A percentile compares a stretch with the other conserved stretches of the same genome.
Evolutionary conservation across 2,113 vertebrate genomes (phyloP).

Genomic region (Tretioscincus oriximinensis): DNA sequence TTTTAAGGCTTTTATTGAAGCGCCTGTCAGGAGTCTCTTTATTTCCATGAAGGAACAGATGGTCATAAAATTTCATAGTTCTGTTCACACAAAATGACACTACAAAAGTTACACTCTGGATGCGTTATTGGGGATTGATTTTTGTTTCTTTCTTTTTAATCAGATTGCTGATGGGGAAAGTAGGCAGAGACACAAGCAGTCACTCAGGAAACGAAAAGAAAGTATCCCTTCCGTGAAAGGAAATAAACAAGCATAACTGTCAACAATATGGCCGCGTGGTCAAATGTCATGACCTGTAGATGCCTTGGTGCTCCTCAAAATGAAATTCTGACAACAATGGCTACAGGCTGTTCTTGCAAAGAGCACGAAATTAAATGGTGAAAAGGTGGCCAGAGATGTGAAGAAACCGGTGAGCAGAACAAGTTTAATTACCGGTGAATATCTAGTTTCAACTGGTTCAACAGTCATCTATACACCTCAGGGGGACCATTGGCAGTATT

Average conservation of each 20-base stretch:
- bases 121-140: constrained; percentile 4
- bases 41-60: constrained; percentile 47
- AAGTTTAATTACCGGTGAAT: neutral
- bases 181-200: constrained; percentile 9
- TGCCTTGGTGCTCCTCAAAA: neutral
- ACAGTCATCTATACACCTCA: neutral
- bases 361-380: constrained; percentile 23
- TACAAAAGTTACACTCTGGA: constrained; percentile 36
- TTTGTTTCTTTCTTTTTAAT: constrained; percentile 2
- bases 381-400: neutral
- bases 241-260: neutral
- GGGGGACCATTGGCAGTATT: neutral
- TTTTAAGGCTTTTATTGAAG: constrained; percentile 43
- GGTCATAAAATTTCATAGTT: constrained; percentile 36
- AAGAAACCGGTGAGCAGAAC: neutral
- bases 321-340: neutral
- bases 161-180: constrained; percentile 20
- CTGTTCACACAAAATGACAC: constrained; percentile 32
- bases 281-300: neutral
- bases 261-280: neutral
- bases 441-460: neutral
- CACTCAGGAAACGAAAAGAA: neutral
- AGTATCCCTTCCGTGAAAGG: neutral
- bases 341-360: neutral
- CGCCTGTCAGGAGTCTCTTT: constrained; percentile 18